These are phyloP conservation scores for Polypedilum vanderplanki DNA, from an alignment of 1,140 invertebrate species.

Conservation along the genomic window DNA sequence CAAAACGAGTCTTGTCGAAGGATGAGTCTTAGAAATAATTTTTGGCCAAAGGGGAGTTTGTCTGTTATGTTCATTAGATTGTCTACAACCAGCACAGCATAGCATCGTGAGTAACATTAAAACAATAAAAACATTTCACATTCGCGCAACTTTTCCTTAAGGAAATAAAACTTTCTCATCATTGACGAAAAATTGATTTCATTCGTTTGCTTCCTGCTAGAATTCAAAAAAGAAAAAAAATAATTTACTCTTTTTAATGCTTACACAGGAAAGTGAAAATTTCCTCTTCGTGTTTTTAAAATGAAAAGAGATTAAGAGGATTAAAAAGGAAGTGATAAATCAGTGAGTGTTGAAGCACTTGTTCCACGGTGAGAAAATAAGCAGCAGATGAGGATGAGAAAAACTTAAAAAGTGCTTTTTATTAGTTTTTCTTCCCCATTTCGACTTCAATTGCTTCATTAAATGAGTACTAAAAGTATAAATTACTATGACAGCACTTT, in stretches of 20 bases:
- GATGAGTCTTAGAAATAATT: too few species aligned
- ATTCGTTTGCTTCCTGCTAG: background rate
- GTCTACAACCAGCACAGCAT: background rate
- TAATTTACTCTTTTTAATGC: background rate
- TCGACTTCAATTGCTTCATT: background rate
- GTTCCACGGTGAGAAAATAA: background rate
- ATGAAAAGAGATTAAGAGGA: conserved; percentile 1
- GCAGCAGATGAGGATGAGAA: background rate
- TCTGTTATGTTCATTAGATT: background rate
- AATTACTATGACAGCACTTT: conserved; percentile 1
- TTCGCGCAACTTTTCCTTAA: background rate
- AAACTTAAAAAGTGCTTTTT: background rate
- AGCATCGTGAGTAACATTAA: background rate
- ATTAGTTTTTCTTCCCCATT: background rate
- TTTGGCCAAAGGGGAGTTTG: background rate
- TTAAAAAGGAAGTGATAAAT: conserved; percentile 8
- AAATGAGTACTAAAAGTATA: background rate
- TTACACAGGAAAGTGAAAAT: background rate
- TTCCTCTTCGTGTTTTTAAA: background rate
- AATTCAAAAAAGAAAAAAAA: background rate
- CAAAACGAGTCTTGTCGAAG: too few species aligned
- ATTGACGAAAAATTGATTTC: background rate
- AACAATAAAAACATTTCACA: background rate
- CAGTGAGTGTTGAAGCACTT: conserved; percentile 4
- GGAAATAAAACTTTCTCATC: conserved; percentile 24